Conservation (phyloP, 2,113 vertebrate species). For the Serilophus lunatus region DNA sequence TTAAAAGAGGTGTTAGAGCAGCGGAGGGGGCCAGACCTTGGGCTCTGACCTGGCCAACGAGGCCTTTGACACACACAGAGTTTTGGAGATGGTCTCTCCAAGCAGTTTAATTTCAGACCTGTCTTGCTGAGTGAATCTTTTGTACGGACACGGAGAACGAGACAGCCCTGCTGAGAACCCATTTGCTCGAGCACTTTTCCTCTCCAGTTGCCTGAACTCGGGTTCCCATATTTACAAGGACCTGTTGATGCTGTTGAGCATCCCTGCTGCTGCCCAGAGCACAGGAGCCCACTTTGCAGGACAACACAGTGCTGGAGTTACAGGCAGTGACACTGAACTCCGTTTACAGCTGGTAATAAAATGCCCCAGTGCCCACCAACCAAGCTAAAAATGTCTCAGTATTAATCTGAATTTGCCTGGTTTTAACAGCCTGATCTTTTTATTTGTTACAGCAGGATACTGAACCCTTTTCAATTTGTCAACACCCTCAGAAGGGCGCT, state of each 20-base stretch:
- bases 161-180: neutral
- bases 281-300: neutral
- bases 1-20: neutral
- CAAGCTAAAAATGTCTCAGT: neutral
- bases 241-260: neutral
- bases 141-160: rapidly evolving
- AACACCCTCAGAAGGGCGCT: neutral
- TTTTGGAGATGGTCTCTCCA: neutral
- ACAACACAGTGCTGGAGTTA: neutral
- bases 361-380: neutral
- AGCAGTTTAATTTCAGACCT: neutral
- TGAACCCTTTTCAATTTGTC: constrained; percentile 23
- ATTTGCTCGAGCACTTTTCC: neutral
- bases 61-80: neutral
- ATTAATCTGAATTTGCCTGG: neutral
- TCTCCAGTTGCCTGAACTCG: neutral
- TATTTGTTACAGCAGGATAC: neutral
- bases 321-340: rapidly evolving
- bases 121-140: neutral
- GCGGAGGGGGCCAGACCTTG: neutral
- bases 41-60: neutral
- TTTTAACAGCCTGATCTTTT: neutral
- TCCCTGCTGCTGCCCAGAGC: neutral
- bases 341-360: neutral
- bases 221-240: neutral